Evolutionary conservation across 2,113 vertebrate species (phyloP), one percentile per base, ranked within the genome.

Genomic region (Chamaetylas fuelleborni): DNA sequence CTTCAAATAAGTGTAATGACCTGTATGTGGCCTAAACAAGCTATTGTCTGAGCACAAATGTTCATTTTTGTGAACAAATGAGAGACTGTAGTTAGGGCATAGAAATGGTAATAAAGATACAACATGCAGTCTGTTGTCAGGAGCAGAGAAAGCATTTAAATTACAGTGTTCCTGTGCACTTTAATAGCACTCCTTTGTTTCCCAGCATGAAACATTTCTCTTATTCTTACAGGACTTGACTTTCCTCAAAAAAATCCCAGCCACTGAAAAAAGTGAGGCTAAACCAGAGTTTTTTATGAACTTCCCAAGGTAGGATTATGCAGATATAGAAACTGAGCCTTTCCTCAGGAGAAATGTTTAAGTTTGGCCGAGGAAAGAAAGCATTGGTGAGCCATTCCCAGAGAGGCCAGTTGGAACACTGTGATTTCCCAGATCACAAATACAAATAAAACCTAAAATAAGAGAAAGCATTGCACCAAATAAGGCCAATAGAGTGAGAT

Each of bases 11-110:
- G 43, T 51, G 24, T 67, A 88, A 94, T 88, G 74, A 90, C 81
- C 58, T 51, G 51, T 83, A 90, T 80, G 84, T 80, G 74, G 74
- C 85, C 58, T 94, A 87, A 95, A 94, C 54, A 92, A 90, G 66
- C 48, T 66, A 34, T 57, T 76, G 25, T 38, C 48, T 58, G 42
- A 80, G 29, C 67, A 70, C 45, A 76, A 89, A 89, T 29, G 56
- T 66, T 50, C 71, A 36, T 90, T 73, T 66, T 24, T 77, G 29
- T 28, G 66, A 82, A 34, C 6, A 89, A 89, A 89, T 47, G 50
- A 87, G 54, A 85, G 54, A 72, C 5, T 80, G 23, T 12, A 60
- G 14, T n/a, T 51, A 29, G 3, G 79, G 17, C n/a, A 57, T 13
- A 24, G 12, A 76, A 93, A 65, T 2, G 2, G 6, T 40, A 95